A percentile compares a stretch with the other conserved stretches of the same genome.
phyloP scores from a whole-genome alignment of 2,797 vertebrate species.

The Fratercula arctica region DNA sequence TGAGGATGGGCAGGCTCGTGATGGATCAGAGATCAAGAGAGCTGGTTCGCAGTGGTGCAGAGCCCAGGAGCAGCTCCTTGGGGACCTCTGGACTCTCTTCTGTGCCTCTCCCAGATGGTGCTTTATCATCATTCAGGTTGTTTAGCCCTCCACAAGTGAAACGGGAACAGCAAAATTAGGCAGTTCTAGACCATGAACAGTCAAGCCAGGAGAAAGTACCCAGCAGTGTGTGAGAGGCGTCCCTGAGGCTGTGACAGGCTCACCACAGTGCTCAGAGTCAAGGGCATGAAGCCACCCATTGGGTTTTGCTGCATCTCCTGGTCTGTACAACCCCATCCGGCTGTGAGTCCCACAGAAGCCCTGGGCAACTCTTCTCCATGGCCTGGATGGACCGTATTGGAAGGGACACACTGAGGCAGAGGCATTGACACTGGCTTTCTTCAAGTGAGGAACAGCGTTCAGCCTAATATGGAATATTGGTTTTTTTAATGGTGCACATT shows the following conservation, averaged over 20 bases:
- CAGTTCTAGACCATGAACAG: background rate
- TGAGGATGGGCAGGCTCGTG: background rate
- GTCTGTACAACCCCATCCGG: background rate
- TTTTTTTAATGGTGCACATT: background rate
- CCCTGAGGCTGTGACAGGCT: background rate
- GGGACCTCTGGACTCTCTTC: background rate
- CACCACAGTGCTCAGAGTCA: accelerated
- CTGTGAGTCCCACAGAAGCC: background rate
- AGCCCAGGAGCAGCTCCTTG: background rate
- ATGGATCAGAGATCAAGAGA: background rate
- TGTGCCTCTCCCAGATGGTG: background rate
- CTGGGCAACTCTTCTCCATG: accelerated
- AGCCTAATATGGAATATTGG: conserved; percentile 32
- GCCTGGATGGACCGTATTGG: accelerated
- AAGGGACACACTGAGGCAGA: background rate
- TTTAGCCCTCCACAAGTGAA: background rate
- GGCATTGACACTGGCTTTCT: background rate
- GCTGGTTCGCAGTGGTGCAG: background rate
- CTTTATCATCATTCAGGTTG: background rate
- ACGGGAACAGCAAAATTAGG: background rate
- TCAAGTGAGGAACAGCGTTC: background rate
- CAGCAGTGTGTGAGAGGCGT: accelerated
- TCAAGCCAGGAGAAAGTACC: background rate
- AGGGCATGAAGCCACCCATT: background rate
- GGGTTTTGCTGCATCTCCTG: background rate